These are phyloP conservation scores for Hypanus sabinus DNA, from an alignment of 2,113 vertebrate species.

Conservation along the genomic window DNA sequence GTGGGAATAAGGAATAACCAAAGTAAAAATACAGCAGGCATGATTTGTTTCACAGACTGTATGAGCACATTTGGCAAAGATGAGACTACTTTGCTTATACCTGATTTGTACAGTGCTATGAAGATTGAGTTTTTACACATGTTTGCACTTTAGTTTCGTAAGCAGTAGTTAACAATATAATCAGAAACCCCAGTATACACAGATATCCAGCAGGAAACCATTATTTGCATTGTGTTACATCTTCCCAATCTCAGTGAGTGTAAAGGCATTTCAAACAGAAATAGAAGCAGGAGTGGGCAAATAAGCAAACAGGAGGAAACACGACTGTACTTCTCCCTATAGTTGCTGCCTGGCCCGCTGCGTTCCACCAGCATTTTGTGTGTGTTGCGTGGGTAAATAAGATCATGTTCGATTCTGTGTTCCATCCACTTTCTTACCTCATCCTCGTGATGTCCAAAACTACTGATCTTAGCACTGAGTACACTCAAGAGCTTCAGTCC, in stretches of 20 bases:
- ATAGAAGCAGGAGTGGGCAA: no score
- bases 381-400: no score
- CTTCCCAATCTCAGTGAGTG: not conserved
- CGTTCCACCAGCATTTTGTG: no score
- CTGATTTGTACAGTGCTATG: not conserved
- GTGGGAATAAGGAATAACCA: not conserved
- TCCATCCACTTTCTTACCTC: no score
- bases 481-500: no score
- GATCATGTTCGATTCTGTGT: no score
- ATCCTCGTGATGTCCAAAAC: no score
- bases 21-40: not conserved
- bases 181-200: not conserved
- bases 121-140: not conserved
- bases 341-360: no score
- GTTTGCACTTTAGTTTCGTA: not conserved
- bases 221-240: not conserved
- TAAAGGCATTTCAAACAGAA: not conserved
- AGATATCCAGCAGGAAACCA: not conserved
- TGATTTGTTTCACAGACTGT: not conserved
- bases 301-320: no score
- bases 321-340: no score
- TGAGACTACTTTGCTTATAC: not conserved
- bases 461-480: no score
- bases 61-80: not conserved
- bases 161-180: not conserved